phyloP scores from a whole-genome alignment of 2,888 invertebrate species.

The Timema cristinae region DNA sequence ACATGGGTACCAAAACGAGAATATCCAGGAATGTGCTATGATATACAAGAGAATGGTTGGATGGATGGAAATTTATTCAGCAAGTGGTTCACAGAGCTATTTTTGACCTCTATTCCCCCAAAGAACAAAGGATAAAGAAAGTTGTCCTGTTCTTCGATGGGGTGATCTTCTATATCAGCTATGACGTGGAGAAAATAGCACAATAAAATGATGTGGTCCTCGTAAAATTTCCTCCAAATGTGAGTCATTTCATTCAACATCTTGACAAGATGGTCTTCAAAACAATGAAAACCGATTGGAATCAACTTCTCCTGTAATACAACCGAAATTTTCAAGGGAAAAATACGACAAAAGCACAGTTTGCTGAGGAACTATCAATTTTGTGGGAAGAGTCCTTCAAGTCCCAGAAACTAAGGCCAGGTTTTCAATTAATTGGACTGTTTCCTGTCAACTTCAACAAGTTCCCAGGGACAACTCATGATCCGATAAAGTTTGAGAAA shows the following conservation, averaged over 20 bases:
- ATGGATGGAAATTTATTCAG: too few species aligned
- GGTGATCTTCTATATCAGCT: not conserved
- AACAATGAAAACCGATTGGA: conserved; percentile 4
- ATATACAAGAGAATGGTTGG: too few species aligned
- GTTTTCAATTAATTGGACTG: not conserved
- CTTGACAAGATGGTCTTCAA: conserved; percentile 1
- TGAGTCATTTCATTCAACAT: conserved; percentile 6
- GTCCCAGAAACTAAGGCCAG: not conserved
- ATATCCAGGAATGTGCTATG: too few species aligned
- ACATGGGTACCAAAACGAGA: too few species aligned
- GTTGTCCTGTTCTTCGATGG: conserved; percentile 1
- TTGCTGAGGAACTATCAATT: not conserved
- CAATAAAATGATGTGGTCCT: conserved; percentile 4
- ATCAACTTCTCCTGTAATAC: not conserved
- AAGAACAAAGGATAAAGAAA: conserved; percentile 3
- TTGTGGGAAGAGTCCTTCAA: conserved; percentile 7
- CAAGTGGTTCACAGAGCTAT: not conserved
- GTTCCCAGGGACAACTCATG: not conserved
- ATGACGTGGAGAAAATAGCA: not conserved
- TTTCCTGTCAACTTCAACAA: not conserved
- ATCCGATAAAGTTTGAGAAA: too few species aligned
- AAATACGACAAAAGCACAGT: not conserved
- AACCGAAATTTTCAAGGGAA: not conserved
- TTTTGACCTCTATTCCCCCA: not conserved
- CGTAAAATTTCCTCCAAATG: not conserved